Base-by-base conservation (phyloP, 1,140 invertebrate genomes). In the Bicyclus anynana region DNA sequence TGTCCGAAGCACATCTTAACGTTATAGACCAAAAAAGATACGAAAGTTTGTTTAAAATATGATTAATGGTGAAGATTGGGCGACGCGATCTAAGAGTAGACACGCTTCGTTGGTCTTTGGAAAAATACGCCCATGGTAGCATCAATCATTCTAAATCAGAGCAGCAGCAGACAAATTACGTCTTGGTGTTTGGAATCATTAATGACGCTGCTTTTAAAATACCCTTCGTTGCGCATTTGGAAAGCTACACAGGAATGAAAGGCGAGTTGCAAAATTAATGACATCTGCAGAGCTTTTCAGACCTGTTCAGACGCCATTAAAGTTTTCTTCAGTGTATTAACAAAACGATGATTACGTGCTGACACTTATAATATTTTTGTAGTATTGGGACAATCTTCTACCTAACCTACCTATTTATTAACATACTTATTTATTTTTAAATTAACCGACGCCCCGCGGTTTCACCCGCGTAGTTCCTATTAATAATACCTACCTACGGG, bases 51-150 rank as follows among this genome's bases (percentile, higher is more conserved):
- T 40, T 40, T 40, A 17, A 16, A 40, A 17, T 12, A 14, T 49
- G 61, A 53, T 62, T 72, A 12, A 57, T 57, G 21, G 16, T 13
- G 20, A 5, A 40, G 47, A 50, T 53, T 33, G 23, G 18, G n/a
- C 12, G 47, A 42, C 17, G 33, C 29, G 18, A 33, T 33, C 29
- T 29, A 29, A 42, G 27, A 56, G 13, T 13, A 42, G 47, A 42
- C 17, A 17, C 47, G 47, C 38, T 40, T 53, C 51, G 12, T 12
- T 23, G 37, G 12, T 10, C n/a, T 27, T 57, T 57, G 42, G 21
- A 26, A 44, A 44, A 44, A 50, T 50, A 38, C 13, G 12, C 26
- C 47, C 3, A n/a, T 7, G 9, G 14, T 37, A 14, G 5, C 47
- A 57, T 57, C 47, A 57, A 57, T 57, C 54, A 57, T 44, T 42